A percentile compares a stretch with the other conserved stretches of the same genome.
Conservation (phyloP, 2,797 vertebrate species). For the Poecilia picta region DNA sequence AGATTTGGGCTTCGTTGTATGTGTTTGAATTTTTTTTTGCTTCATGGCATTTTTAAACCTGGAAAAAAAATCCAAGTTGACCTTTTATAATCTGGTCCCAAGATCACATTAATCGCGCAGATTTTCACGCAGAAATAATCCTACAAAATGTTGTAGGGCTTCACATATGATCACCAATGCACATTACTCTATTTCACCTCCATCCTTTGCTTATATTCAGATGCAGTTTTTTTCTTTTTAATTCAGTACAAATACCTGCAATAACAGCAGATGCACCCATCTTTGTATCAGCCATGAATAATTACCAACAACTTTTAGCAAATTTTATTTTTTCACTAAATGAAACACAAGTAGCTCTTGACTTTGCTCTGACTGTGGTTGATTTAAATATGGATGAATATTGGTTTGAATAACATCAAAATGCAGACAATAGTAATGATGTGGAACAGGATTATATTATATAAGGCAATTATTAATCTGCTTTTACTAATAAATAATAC, state of each 20-base stretch:
- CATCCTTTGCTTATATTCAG: too few species aligned
- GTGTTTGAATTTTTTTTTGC: slow-evolving; percentile 6
- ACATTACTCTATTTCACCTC: too few species aligned
- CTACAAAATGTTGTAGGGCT: not conserved
- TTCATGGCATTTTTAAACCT: not conserved
- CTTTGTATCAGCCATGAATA: not conserved
- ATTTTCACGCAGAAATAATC: not conserved
- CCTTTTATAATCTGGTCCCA: not conserved
- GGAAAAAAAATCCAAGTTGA: not conserved
- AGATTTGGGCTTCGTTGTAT: slow-evolving; percentile 5
- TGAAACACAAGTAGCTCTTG: not conserved
- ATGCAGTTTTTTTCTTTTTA: not conserved
- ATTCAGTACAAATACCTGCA: too few species aligned
- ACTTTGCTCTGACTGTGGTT: not conserved
- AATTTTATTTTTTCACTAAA: not conserved
- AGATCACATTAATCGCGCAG: not conserved
- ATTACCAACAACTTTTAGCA: not conserved
- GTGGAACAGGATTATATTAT: not conserved
- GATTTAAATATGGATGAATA: not conserved
- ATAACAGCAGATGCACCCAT: not conserved
- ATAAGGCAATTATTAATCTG: not conserved
- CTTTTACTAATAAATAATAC: too few species aligned
- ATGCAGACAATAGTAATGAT: too few species aligned
- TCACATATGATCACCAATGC: not conserved
- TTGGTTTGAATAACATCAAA: not conserved